Evolutionary conservation across 2,888 invertebrate genomes (phyloP).

Genomic region (Cantharis rufa): DNA sequence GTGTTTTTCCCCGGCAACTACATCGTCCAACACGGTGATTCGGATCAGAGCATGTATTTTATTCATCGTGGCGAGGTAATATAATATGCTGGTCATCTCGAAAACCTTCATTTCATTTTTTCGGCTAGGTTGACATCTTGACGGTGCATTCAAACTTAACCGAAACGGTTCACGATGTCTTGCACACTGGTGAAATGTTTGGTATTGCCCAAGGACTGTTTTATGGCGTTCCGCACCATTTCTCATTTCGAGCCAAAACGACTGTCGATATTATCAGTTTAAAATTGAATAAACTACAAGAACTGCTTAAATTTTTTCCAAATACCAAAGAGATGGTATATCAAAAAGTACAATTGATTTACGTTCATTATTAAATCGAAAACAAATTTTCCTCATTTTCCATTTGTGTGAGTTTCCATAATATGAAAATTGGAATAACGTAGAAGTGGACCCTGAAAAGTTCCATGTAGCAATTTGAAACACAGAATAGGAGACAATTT

Average conservation of each 20-base stretch:
- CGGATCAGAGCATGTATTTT: conserved; percentile 62
- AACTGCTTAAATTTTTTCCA: conserved; percentile 50
- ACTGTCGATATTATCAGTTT: conserved; percentile 60
- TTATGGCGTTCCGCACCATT: conserved; percentile 60
- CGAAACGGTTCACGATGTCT: conserved; percentile 57
- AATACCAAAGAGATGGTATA: conserved; percentile 42
- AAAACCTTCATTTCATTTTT: not conserved
- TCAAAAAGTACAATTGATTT: conserved; percentile 34
- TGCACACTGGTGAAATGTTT: conserved; percentile 61
- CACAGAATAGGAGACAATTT: too few relatives aligned
- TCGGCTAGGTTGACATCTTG: conserved; percentile 58
- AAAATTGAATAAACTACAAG: conserved; percentile 60
- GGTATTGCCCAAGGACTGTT: conserved; percentile 62
- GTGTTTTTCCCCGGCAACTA: conserved; percentile 63
- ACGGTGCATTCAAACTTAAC: conserved; percentile 60
- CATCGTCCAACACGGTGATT: conserved; percentile 61
- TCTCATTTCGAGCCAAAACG: conserved; percentile 61
- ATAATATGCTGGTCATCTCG: not conserved
- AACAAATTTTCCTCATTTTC: not conserved
- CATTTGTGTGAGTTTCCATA: not conserved
- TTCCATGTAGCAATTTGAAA: too few relatives aligned
- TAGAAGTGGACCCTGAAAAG: too few relatives aligned
- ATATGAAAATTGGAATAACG: too few relatives aligned
- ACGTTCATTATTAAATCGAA: conserved; percentile 3
- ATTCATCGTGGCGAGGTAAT: conserved; percentile 61